Evolutionary conservation across 1,140 invertebrate species (phyloP).

Genomic region (Heliconius hewitsoni): DNA sequence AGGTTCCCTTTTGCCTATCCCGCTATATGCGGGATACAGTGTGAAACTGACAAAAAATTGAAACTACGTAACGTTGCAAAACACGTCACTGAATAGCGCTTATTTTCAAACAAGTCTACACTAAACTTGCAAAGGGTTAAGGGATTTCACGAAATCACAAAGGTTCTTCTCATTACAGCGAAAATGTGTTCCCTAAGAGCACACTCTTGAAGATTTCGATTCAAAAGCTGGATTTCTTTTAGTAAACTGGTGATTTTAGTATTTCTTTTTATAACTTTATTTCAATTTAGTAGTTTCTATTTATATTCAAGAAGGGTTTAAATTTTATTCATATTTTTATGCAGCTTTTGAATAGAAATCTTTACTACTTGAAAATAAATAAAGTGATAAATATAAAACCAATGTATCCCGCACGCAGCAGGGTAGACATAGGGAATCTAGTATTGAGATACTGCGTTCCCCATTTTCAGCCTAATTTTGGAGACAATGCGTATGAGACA

Average conservation of each 20-base stretch:
- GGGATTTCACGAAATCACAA: constrained; percentile 31
- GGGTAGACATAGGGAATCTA: too few relatives aligned
- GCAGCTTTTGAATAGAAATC: too few relatives aligned
- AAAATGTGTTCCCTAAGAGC: constrained; percentile 26
- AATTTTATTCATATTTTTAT: neutral
- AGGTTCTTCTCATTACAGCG: constrained; percentile 30
- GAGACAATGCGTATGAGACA: too few relatives aligned
- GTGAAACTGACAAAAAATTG: too few relatives aligned
- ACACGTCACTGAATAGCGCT: neutral
- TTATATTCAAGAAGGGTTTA: neutral
- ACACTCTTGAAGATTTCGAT: constrained; percentile 17
- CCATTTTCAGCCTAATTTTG: too few relatives aligned
- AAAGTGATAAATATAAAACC: too few relatives aligned
- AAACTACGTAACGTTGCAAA: neutral
- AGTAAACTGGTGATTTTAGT: constrained; percentile 3
- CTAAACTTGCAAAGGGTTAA: constrained; percentile 18
- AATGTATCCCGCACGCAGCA: too few relatives aligned
- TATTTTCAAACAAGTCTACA: neutral
- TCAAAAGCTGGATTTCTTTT: constrained; percentile 18
- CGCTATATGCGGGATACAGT: too few relatives aligned
- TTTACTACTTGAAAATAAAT: too few relatives aligned
- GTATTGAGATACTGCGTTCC: too few relatives aligned
- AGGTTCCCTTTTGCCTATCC: too few relatives aligned
- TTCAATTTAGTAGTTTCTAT: neutral
- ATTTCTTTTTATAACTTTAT: neutral